Percentiles rank a stretch among this genome's conserved stretches.
These are phyloP conservation scores for Pholis gunnellus DNA, from an alignment of 2,113 vertebrate species.

Conservation along the genomic window DNA sequence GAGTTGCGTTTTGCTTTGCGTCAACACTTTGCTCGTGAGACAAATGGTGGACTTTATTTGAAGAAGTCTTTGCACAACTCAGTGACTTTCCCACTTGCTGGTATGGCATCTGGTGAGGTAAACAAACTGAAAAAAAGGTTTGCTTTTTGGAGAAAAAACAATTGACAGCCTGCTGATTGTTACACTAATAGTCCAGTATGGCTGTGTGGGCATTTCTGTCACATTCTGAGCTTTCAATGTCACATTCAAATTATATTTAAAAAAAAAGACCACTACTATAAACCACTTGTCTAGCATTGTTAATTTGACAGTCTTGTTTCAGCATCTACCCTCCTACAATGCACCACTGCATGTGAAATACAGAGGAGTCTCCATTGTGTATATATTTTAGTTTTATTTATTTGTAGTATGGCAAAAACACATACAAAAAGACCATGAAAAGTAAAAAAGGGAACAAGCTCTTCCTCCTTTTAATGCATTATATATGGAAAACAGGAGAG, in stretches of 20 bases:
- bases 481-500: slow-evolving; percentile 75
- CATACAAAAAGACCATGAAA: too few relatives aligned
- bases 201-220: slow-evolving; percentile 43
- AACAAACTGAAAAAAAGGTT: slow-evolving; percentile 39
- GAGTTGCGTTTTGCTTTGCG: slow-evolving; percentile 46
- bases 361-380: slow-evolving; percentile 6
- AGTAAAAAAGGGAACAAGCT: slow-evolving; percentile 73
- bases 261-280: neutral
- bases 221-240: slow-evolving; percentile 24
- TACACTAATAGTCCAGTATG: slow-evolving; percentile 35
- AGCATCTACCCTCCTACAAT: slow-evolving; percentile 9
- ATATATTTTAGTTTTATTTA: slow-evolving; percentile 16
- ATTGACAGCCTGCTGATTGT: slow-evolving; percentile 47
- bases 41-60: slow-evolving; percentile 57
- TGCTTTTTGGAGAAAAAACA: slow-evolving; percentile 3
- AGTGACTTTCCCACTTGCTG: slow-evolving; percentile 39
- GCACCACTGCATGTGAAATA: slow-evolving; percentile 6
- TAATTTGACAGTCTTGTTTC: slow-evolving; percentile 27
- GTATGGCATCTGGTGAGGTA: slow-evolving; percentile 46
- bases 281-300: slow-evolving; percentile 10
- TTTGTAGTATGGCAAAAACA: too few relatives aligned
- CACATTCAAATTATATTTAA: neutral
- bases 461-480: slow-evolving; percentile 80
- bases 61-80: slow-evolving; percentile 46
- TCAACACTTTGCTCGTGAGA: slow-evolving; percentile 58